Base-by-base conservation (phyloP, 2,113 vertebrate species). In the Strix uralensis region DNA sequence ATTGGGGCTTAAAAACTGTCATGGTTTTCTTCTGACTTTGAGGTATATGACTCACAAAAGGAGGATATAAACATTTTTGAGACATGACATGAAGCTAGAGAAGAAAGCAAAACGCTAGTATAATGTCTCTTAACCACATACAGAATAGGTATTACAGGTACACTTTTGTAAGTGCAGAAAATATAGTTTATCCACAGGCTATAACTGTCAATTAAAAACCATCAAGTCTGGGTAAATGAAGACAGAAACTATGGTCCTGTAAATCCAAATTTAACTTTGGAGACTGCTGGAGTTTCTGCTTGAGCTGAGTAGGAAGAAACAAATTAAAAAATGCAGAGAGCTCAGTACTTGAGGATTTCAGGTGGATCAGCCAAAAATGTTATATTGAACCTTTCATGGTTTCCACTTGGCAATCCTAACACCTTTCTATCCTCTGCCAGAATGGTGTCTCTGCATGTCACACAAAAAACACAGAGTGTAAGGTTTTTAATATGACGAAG, bases 41-140 rank as follows among this genome's bases (percentile, higher is more conserved):
- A 92, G 49, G 67, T 11, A 42, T 73, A 73, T 90, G 79, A 90
- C 59, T 93, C 71, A 88, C 70, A 88, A 93, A 95, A 92, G 44
- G 46, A 95, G 46, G 44, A 80, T 86, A 91, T 86, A 86, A 90
- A 91, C 65, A 70, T 81, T 92, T 92, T 52, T 11, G 12, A 88
- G 51, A 29, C 55, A 92, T 36, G 80, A 77, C 36, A 73, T 42
- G 86, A 95, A 93, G 44, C 22, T 66, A 46, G 46, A 86, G 59
- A 88, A 94, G 59, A 91, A 80, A 90, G 69, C 4, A 81, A 93
- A 91, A 77, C 78, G 29, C 18, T 51, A 11, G 44, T 92, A 85
- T 67, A 85, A 11, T 67, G 30, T 81, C 10, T 95, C 34, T 91
- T 70, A 88, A 15, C 36, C 3, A 2, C 34, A 81, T 59, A 72